Evolutionary conservation across 2,797 vertebrate species (phyloP).

Genomic region (Potorous gilbertii): DNA sequence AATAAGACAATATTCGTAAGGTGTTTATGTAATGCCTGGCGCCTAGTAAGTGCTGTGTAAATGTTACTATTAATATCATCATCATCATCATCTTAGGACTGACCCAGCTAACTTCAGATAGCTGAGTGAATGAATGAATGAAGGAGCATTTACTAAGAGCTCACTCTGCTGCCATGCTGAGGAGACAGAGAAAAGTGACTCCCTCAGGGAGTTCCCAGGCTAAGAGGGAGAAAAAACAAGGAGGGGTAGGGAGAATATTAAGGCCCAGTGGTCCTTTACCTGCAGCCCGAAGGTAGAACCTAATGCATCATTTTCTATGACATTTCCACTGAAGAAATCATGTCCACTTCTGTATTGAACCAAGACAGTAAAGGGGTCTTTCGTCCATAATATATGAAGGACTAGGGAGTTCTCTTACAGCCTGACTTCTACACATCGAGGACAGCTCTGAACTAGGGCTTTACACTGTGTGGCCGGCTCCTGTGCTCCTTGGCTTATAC

Average conservation of each 20-base stretch:
- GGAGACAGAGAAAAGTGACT: neutral
- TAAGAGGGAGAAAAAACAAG: neutral
- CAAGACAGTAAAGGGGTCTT: neutral
- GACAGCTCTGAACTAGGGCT: neutral
- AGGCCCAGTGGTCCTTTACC: too few species aligned
- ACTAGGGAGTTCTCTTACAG: neutral
- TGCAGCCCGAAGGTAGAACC: neutral
- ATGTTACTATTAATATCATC: neutral
- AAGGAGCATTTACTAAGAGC: neutral
- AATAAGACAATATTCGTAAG: neutral
- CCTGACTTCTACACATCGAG: neutral
- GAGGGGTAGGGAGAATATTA: too few species aligned
- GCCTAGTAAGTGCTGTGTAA: neutral
- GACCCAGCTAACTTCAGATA: too few species aligned
- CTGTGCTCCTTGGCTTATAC: conserved; percentile 10
- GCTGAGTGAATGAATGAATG: neutral
- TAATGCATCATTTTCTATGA: neutral
- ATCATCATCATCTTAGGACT: too few species aligned
- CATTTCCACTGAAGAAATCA: neutral
- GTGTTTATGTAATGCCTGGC: neutral
- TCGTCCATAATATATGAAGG: neutral
- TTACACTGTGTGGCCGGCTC: conserved; percentile 12
- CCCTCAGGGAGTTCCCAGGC: too few species aligned
- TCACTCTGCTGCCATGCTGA: neutral
- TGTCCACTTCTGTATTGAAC: neutral